Evolutionary conservation across 2,113 vertebrate species (phyloP).

Genomic region (Myotis lucifugus): DNA sequence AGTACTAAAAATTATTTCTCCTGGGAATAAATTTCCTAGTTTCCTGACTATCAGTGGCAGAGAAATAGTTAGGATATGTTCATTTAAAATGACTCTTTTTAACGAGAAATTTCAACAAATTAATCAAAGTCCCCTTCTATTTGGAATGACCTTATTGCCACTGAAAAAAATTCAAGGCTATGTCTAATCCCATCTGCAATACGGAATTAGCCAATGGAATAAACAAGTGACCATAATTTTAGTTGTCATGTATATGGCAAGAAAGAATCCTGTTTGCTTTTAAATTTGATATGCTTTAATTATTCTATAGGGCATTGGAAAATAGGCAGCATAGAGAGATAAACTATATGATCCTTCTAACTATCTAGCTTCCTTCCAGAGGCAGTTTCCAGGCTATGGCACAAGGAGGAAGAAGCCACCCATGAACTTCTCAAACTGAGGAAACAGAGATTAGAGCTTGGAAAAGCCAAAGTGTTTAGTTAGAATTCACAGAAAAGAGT

Average conservation of each 20-base stretch:
- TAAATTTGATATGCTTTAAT: not conserved
- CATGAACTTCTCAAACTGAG: not conserved
- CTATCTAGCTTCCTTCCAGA: no score
- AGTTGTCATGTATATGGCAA: not conserved
- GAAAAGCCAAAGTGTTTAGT: not conserved
- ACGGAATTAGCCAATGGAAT: not conserved
- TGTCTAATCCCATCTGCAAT: not conserved
- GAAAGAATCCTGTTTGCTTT: not conserved
- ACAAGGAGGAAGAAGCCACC: not conserved
- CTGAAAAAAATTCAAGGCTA: slow-evolving; percentile 22
- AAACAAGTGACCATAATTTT: not conserved
- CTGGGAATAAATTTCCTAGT: not conserved
- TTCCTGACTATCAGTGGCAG: not conserved
- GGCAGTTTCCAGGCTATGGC: not conserved
- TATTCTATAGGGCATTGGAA: not conserved
- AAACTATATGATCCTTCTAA: not conserved
- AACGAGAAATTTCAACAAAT: not conserved
- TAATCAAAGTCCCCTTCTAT: not conserved
- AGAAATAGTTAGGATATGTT: not conserved
- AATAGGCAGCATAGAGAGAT: not conserved
- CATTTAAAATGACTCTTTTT: slow-evolving; percentile 5
- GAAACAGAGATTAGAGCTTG: not conserved
- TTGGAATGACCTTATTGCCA: not conserved
- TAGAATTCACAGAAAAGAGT: not conserved
- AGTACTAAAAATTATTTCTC: slow-evolving; percentile 41